phyloP scores from a whole-genome alignment of 2,797 vertebrate species.

The Choloepus didactylus region DNA sequence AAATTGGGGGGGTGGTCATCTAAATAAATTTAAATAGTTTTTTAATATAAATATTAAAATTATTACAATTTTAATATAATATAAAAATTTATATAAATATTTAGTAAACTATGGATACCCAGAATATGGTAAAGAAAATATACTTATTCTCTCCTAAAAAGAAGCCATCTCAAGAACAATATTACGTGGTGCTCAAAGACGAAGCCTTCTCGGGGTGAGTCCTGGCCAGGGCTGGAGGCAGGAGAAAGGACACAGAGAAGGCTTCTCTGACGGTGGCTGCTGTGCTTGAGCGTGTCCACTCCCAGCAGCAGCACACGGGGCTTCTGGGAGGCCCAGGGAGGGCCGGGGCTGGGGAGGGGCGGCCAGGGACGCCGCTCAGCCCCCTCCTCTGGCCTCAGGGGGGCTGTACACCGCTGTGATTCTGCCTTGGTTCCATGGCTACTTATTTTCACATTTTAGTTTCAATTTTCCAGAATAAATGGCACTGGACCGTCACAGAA shows the following conservation, averaged over 20 bases:
- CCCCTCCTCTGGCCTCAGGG: not conserved
- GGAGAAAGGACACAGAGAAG: not conserved
- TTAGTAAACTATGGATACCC: not conserved
- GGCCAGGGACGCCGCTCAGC: not conserved
- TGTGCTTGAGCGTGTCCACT: not conserved
- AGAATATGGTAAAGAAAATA: slow-evolving; percentile 1
- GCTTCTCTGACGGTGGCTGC: not conserved
- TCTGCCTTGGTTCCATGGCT: slow-evolving; percentile 43
- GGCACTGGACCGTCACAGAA: not conserved
- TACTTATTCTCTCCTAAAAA: not conserved
- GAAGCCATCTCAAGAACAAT: not conserved
- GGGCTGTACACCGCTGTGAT: not conserved
- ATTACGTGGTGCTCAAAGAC: not conserved
- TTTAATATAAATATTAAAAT: not conserved
- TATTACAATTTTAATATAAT: not conserved
- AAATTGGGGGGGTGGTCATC: not conserved
- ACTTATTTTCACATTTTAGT: slow-evolving; percentile 29
- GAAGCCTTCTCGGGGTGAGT: not conserved
- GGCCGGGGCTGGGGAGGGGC: not conserved
- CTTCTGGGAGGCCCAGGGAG: not conserved
- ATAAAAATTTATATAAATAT: slow-evolving; percentile 5
- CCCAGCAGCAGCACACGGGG: not conserved
- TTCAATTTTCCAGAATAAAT: slow-evolving; percentile 51
- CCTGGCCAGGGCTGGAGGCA: not conserved
- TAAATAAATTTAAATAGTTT: not conserved